Evolutionary conservation across 2,888 invertebrate species (phyloP).

Genomic region (Falcaria lacertinaria): DNA sequence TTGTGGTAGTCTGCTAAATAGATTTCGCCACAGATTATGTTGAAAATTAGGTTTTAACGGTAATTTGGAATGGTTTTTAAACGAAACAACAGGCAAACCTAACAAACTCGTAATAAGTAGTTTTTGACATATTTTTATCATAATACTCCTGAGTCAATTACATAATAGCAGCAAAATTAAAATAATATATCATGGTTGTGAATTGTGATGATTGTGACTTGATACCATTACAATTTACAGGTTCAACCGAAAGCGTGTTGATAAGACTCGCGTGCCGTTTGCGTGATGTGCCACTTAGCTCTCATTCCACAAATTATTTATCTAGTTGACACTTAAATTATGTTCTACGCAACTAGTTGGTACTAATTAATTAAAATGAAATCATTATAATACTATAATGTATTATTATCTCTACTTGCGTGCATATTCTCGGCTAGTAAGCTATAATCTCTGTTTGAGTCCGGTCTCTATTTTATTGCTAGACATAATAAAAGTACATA

Average conservation of each 20-base stretch:
- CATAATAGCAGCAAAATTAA: too few relatives aligned
- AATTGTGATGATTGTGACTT: background rate
- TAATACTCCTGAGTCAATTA: too few relatives aligned
- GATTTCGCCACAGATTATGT: too few relatives aligned
- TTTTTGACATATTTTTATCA: too few relatives aligned
- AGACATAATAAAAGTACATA: too few relatives aligned
- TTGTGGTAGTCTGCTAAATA: too few relatives aligned
- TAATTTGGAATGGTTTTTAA: too few relatives aligned
- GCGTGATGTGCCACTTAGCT: slow-evolving; percentile 12
- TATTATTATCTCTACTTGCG: background rate
- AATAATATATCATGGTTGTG: background rate
- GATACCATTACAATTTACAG: background rate
- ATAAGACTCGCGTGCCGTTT: slow-evolving; percentile 9
- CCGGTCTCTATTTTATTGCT: background rate
- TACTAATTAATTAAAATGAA: background rate
- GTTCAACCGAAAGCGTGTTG: slow-evolving; percentile 2
- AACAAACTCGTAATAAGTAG: too few relatives aligned
- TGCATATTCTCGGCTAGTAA: background rate
- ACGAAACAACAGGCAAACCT: too few relatives aligned
- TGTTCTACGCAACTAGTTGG: background rate
- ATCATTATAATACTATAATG: background rate
- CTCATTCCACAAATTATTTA: slow-evolving; percentile 3
- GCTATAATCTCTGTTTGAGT: too few relatives aligned
- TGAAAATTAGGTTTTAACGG: too few relatives aligned
- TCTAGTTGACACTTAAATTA: background rate